Evolutionary conservation across 1,140 invertebrate genomes (phyloP).

Genomic region (Drosophila kohkoa): DNA sequence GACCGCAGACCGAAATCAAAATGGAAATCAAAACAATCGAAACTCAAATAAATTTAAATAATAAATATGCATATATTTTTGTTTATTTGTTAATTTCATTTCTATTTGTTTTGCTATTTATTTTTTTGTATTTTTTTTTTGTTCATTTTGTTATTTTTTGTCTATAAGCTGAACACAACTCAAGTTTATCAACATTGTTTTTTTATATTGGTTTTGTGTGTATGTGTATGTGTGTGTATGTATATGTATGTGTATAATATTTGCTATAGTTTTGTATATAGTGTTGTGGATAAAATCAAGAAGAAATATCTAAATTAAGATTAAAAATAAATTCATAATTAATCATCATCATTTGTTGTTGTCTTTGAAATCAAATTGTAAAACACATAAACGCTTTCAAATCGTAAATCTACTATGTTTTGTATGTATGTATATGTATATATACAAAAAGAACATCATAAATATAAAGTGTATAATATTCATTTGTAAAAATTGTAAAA

Average conservation of each 20-base stretch:
- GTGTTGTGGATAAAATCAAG: slow-evolving; percentile 27
- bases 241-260: slow-evolving; percentile 1
- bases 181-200: slow-evolving; percentile 59
- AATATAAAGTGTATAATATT: slow-evolving; percentile 23
- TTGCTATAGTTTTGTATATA: slow-evolving; percentile 18
- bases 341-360: slow-evolving; percentile 16
- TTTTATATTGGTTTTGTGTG: slow-evolving; percentile 27
- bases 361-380: slow-evolving; percentile 21
- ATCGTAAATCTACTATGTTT: slow-evolving; percentile 4
- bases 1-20: not conserved
- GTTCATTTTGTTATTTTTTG: slow-evolving; percentile 21
- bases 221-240: not conserved
- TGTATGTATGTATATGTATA: not conserved
- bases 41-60: slow-evolving; percentile 22
- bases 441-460: slow-evolving; percentile 3
- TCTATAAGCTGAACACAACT: slow-evolving; percentile 66
- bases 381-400: slow-evolving; percentile 15
- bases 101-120: slow-evolving; percentile 9
- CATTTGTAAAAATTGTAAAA: not conserved
- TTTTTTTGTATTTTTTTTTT: slow-evolving; percentile 27
- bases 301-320: slow-evolving; percentile 20
- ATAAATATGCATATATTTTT: slow-evolving; percentile 19
- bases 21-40: slow-evolving; percentile 16
- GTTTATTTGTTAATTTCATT: slow-evolving; percentile 22
- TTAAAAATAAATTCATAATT: slow-evolving; percentile 34